A percentile compares a stretch with the other conserved stretches of the same genome.
phyloP scores from a whole-genome alignment of 2,797 vertebrate species.

The Etheostoma perlongum region DNA sequence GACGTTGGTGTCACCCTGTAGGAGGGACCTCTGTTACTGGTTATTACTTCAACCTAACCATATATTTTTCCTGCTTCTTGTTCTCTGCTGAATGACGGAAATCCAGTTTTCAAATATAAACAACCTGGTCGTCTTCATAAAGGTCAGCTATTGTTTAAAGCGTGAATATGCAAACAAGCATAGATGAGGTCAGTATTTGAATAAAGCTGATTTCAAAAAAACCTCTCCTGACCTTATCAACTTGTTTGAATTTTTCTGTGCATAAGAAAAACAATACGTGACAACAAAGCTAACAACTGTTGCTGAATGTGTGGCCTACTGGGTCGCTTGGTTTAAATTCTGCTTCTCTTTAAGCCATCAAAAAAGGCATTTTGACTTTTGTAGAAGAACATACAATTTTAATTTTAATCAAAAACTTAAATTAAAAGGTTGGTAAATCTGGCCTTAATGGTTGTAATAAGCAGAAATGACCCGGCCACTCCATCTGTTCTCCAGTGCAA shows the following conservation, averaged over 20 bases:
- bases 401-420: constrained; percentile 7
- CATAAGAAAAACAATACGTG: constrained; percentile 15
- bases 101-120: constrained; percentile 46
- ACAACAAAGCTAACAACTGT: constrained; percentile 13
- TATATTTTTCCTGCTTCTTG: background rate
- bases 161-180: constrained; percentile 71
- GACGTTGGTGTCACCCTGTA: constrained; percentile 1
- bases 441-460: background rate
- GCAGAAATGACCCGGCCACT: constrained; percentile 10
- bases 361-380: background rate
- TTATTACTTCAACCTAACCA: constrained; percentile 23
- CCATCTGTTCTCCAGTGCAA: constrained; percentile 1
- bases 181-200: constrained; percentile 83
- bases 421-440: background rate
- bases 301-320: background rate
- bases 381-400: background rate
- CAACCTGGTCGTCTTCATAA: constrained; percentile 67
- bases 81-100: constrained; percentile 4
- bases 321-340: background rate
- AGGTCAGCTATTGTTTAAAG: constrained; percentile 78
- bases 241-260: constrained; percentile 23
- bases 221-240: constrained; percentile 62
- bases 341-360: background rate
- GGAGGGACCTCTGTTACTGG: constrained; percentile 13
- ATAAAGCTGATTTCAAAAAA: constrained; percentile 65